Percentiles rank a stretch among this genome's conserved stretches.
Evolutionary conservation across 2,888 invertebrate genomes (phyloP).

Genomic region (Hirtodrosophila alboralis): DNA sequence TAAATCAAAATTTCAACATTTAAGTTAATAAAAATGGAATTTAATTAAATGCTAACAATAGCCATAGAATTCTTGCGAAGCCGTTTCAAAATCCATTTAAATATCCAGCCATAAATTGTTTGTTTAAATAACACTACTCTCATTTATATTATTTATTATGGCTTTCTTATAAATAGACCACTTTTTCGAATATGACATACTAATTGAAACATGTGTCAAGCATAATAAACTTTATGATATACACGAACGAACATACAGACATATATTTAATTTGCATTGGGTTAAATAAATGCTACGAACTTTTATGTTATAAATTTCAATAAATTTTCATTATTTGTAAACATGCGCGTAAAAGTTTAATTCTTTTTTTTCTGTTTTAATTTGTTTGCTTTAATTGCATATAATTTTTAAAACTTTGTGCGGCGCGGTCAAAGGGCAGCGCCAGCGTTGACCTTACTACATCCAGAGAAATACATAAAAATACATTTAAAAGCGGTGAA

Average conservation of each 20-base stretch:
- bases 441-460: slow-evolving; percentile 51
- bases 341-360: slow-evolving; percentile 56
- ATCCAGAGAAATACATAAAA: slow-evolving; percentile 17
- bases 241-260: not conserved
- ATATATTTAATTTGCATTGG: slow-evolving; percentile 27
- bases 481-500: slow-evolving; percentile 56
- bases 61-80: no score
- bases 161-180: slow-evolving; percentile 1
- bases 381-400: slow-evolving; percentile 81
- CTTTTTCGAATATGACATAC: slow-evolving; percentile 14
- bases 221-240: slow-evolving; percentile 23
- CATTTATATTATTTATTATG: not conserved
- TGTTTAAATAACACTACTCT: not conserved
- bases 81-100: not conserved
- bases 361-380: no score
- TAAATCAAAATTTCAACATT: no score
- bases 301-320: slow-evolving; percentile 52
- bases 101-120: not conserved
- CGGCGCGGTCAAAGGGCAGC: slow-evolving; percentile 19
- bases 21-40: no score
- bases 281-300: slow-evolving; percentile 29
- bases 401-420: slow-evolving; percentile 69
- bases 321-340: slow-evolving; percentile 65
- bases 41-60: no score
- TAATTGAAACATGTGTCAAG: slow-evolving; percentile 44